These are phyloP conservation scores for Podotricha telesiphe DNA, from an alignment of 2,888 invertebrate genomes.

Conservation along the genomic window DNA sequence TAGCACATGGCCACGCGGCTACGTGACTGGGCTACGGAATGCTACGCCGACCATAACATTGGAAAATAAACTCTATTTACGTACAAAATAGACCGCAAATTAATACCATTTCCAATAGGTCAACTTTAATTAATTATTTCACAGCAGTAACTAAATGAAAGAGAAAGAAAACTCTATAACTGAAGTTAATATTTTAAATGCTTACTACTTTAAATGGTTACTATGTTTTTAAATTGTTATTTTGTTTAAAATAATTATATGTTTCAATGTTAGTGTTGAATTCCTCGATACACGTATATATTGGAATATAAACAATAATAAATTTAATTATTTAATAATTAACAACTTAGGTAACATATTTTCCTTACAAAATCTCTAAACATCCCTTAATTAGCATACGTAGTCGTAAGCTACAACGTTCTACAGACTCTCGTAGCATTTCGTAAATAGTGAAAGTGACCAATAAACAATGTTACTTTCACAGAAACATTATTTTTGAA, in stretches of 20 bases:
- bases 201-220: neutral
- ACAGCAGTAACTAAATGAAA: neutral
- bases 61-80: slow-evolving; percentile 8
- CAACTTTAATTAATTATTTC: slow-evolving; percentile 7
- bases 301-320: too few species aligned
- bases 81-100: neutral
- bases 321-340: too few species aligned
- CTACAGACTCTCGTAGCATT: neutral
- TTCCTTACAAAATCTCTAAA: neutral
- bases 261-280: too few species aligned
- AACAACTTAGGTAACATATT: neutral
- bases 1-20: slow-evolving; percentile 31
- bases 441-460: neutral
- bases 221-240: neutral
- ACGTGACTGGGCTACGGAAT: slow-evolving; percentile 31
- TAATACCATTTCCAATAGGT: neutral
- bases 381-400: neutral
- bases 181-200: neutral
- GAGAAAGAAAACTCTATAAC: neutral
- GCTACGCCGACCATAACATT: slow-evolving; percentile 18
- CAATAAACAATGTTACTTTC: neutral
- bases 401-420: neutral
- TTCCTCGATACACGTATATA: too few species aligned
- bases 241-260: neutral
- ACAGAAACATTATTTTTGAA: neutral